Base-by-base conservation (phyloP, 2,797 vertebrate species). In the Platyrinchus mystaceus region DNA sequence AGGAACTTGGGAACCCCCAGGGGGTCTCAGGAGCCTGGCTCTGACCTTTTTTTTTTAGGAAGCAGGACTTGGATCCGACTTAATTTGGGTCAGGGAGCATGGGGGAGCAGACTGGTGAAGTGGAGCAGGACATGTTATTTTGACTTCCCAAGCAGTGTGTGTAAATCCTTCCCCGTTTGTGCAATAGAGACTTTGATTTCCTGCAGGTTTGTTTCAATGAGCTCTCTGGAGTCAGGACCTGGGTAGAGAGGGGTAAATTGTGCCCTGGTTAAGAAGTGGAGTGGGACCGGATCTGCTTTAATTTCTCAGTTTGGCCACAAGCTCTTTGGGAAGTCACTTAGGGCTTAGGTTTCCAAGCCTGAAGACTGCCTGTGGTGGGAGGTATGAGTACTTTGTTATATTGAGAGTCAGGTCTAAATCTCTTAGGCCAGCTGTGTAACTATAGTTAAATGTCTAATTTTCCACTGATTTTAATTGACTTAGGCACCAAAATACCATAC, bases 151-250 rank as follows among this genome's bases (percentile, higher is more conserved):
- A 94, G 85, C 46, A 86, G 83, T 3, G 32, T 85, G 91, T 95
- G 84, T 91, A 96, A 97, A 93, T 94, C 95, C 92, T 93, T 91
- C 77, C 76, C 22, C 34, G 3, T 87, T 95, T 93, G 78, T 75
- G 62, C 92, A 80, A 23, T 26, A 58, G 47, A 36, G 79, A 91
- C 88, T 94, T 94, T 91, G 94, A 92, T 96, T 97, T 97, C 91
- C 90, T 95, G 73, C 49, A 30, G n/a, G 73, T 87, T 90, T 95
- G 74, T 90, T 96, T 95, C 85, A 94, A 77, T 9, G 83, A 95
- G 87, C 73, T 95, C 92, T 94, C 91, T 59, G 64, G 92, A 53
- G 93, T 84, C 87, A 56, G 73, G 78, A 60, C 32, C 73, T 84
- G 32, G 73, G 56, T 74, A 78, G 68, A 34, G 53, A 69, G 55